phyloP scores from a whole-genome alignment of 2,888 invertebrate species.

The Tuberolachnus salignus region DNA sequence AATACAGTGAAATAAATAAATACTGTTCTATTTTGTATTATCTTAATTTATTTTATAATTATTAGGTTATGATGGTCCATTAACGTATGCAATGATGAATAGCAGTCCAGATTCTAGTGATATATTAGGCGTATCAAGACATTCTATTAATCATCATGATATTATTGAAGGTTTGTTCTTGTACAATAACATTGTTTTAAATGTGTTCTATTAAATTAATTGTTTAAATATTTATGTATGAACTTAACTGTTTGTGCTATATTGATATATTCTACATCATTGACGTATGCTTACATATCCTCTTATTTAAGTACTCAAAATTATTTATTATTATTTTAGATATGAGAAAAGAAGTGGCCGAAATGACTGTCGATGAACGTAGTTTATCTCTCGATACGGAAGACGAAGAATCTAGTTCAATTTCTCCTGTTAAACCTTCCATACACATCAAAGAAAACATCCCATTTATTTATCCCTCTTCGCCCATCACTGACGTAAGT shows the following conservation, averaged over 20 bases:
- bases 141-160: slow-evolving; percentile 45
- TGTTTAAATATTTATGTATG: neutral
- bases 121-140: slow-evolving; percentile 46
- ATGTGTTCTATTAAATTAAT: neutral
- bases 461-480: slow-evolving; percentile 52
- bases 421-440: slow-evolving; percentile 48
- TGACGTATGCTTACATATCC: neutral
- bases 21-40: neutral
- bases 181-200: neutral
- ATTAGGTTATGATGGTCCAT: slow-evolving; percentile 83
- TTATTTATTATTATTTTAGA: slow-evolving; percentile 18
- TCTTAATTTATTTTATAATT: slow-evolving; percentile 59
- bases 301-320: neutral
- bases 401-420: slow-evolving; percentile 52
- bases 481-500: slow-evolving; percentile 42
- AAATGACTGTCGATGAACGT: slow-evolving; percentile 48
- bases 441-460: slow-evolving; percentile 49
- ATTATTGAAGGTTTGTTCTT: slow-evolving; percentile 49
- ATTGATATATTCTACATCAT: neutral
- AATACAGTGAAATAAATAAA: neutral
- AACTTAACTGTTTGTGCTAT: neutral
- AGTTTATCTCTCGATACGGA: slow-evolving; percentile 43
- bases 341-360: slow-evolving; percentile 56
- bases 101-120: slow-evolving; percentile 74
- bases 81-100: slow-evolving; percentile 82